These are phyloP conservation scores for Leptopilina syphax DNA, from an alignment of 2,888 invertebrate species.

Conservation along the genomic window DNA sequence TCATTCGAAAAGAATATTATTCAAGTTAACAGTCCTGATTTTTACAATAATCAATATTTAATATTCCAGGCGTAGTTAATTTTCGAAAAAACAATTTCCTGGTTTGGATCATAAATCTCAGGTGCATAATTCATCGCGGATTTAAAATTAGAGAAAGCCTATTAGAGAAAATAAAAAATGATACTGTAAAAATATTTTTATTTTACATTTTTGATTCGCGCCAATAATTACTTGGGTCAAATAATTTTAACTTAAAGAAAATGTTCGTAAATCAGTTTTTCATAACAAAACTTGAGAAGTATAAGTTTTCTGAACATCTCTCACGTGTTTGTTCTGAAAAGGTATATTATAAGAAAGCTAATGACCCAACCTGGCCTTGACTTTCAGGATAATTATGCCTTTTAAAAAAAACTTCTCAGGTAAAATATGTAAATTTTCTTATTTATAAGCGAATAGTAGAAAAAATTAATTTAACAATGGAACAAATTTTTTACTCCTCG, in stretches of 20 bases:
- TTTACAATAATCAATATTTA: neutral
- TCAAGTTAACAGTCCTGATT: neutral
- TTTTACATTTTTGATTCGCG: conserved; percentile 9
- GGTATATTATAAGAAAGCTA: neutral
- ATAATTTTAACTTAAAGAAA: neutral
- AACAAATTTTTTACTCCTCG: neutral
- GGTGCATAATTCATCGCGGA: conserved; percentile 1
- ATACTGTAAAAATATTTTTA: neutral
- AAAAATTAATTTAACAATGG: neutral
- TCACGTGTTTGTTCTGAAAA: conserved; percentile 8
- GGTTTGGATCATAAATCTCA: conserved; percentile 10
- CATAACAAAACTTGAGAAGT: neutral
- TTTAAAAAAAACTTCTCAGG: conserved; percentile 3
- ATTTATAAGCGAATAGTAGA: neutral
- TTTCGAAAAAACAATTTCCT: conserved; percentile 20
- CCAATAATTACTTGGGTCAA: conserved; percentile 14
- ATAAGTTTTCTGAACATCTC: neutral
- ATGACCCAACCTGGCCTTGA: conserved; percentile 22
- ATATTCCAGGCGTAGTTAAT: conserved; percentile 3
- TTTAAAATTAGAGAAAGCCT: conserved; percentile 8
- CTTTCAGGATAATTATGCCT: conserved; percentile 22
- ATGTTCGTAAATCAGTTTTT: conserved; percentile 7
- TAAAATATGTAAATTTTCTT: neutral
- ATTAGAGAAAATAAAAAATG: neutral
- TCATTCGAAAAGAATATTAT: neutral